phyloP scores from a whole-genome alignment of 2,888 invertebrate species.

The Harmothoe impar region DNA sequence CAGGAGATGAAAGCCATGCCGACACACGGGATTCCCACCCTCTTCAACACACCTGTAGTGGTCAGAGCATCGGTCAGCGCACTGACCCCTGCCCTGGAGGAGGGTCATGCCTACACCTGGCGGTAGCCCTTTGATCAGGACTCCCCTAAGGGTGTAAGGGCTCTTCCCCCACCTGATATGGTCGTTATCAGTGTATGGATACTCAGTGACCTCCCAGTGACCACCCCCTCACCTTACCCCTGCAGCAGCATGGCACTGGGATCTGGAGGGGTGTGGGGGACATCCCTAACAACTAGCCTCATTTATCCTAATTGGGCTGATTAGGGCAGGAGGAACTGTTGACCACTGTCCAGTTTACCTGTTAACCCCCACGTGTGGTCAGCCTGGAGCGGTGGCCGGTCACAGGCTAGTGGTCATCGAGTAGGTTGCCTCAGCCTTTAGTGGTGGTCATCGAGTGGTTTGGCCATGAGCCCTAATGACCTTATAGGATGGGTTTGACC shows the following conservation, averaged over 20 bases:
- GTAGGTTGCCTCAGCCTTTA: background rate
- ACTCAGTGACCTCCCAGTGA: background rate
- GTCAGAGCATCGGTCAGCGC: background rate
- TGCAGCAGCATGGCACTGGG: background rate
- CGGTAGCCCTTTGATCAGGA: background rate
- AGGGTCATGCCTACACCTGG: background rate
- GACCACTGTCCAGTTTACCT: background rate
- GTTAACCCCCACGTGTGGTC: background rate
- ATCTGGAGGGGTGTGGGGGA: too few species aligned
- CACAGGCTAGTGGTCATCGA: conserved; percentile 31
- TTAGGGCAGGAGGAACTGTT: background rate
- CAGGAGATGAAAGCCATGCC: background rate
- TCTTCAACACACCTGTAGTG: background rate
- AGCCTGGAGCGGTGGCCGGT: background rate
- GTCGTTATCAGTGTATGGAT: background rate
- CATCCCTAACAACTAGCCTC: too few species aligned
- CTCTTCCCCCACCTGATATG: conserved; percentile 1
- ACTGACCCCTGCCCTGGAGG: conserved; percentile 17
- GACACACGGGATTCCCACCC: background rate
- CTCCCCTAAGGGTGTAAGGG: background rate
- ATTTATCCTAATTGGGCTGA: background rate
- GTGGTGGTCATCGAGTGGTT: background rate
- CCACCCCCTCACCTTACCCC: background rate
- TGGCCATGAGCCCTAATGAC: conserved; percentile 9
- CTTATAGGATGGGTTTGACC: background rate